phyloP scores from a whole-genome alignment of 2,113 vertebrate species.

The Ciconia stormi region DNA sequence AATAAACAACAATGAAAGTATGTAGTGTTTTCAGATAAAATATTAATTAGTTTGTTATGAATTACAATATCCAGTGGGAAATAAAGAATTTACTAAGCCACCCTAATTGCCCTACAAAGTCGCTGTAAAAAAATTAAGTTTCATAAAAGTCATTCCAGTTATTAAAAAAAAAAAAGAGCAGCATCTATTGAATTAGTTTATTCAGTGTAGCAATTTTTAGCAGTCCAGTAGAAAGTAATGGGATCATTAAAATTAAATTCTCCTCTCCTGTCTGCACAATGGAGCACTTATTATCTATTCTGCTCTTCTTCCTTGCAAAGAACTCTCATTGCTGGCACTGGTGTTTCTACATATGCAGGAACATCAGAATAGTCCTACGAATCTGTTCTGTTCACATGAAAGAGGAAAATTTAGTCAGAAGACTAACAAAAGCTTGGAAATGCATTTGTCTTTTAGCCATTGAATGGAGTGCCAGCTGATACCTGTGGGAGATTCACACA shows the following conservation, averaged over 20 bases:
- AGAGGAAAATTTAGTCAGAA: not conserved
- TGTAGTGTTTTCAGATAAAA: slow-evolving; percentile 20
- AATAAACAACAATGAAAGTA: slow-evolving; percentile 21
- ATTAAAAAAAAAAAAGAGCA: not conserved
- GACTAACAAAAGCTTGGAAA: not conserved
- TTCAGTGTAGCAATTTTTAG: not conserved
- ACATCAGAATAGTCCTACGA: not conserved
- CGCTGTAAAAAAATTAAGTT: not conserved
- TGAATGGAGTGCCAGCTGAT: not conserved
- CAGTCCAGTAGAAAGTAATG: not conserved
- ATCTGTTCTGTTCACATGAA: not conserved
- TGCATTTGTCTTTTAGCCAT: not conserved
- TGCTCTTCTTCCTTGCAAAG: not conserved
- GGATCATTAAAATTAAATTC: slow-evolving; percentile 47
- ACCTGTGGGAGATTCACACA: not conserved
- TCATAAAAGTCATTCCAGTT: not conserved
- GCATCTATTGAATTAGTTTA: not conserved
- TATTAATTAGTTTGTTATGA: slow-evolving; percentile 37
- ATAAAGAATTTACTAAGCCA: slow-evolving; percentile 1
- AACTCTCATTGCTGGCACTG: not conserved
- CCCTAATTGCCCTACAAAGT: not conserved
- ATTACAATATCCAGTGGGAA: slow-evolving; percentile 5
- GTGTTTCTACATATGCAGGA: not conserved
- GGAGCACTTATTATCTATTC: not conserved
- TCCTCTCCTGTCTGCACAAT: not conserved